Evolutionary conservation across 2,797 vertebrate genomes (phyloP).

Genomic region (Channallabes apus): DNA sequence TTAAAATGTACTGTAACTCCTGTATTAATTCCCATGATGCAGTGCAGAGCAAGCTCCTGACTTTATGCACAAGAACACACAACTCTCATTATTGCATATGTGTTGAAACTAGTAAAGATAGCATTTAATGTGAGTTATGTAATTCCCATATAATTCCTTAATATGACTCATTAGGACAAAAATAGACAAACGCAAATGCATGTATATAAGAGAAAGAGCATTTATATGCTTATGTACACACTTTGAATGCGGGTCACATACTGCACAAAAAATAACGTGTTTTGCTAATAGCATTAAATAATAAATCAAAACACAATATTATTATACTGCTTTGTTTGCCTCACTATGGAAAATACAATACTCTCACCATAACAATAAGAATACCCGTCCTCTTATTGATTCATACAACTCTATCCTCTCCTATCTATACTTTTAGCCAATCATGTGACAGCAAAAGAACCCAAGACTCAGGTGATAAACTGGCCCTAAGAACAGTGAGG

Average conservation of each 20-base stretch:
- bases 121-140: neutral
- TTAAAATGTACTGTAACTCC: slow-evolving; percentile 37
- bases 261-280: neutral
- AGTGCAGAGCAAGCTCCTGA: slow-evolving; percentile 17
- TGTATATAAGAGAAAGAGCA: neutral
- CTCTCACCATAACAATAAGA: neutral
- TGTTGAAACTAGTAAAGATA: neutral
- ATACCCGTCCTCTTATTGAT: neutral
- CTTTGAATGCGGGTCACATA: neutral
- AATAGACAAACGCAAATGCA: neutral
- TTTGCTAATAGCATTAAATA: neutral
- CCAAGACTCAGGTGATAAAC: no score
- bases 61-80: slow-evolving; percentile 47
- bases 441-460: neutral
- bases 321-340: neutral
- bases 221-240: neutral
- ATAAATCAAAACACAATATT: neutral
- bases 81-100: slow-evolving; percentile 13
- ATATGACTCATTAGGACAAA: neutral
- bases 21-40: slow-evolving; percentile 16
- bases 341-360: neutral
- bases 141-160: neutral
- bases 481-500: no score
- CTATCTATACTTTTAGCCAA: neutral
- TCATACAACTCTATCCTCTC: no score